Evolutionary conservation across 2,888 invertebrate genomes (phyloP).

Genomic region (Tenthredo distinguenda): DNA sequence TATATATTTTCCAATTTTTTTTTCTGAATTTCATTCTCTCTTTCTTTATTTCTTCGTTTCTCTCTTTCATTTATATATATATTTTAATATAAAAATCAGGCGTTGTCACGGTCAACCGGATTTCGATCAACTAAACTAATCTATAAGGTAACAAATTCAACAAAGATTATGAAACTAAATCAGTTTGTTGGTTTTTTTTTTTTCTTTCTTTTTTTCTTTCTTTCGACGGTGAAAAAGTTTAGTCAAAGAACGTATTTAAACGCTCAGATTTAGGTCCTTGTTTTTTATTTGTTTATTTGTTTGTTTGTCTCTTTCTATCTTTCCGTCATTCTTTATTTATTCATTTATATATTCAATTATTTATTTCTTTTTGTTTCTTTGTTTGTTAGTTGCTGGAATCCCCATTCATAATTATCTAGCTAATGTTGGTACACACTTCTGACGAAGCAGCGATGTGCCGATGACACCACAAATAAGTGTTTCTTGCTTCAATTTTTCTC

Average conservation of each 20-base stretch:
- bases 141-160: constrained; percentile 77
- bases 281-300: constrained; percentile 65
- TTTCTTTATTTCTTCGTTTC: constrained; percentile 52
- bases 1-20: constrained; percentile 53
- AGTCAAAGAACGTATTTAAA: constrained; percentile 70
- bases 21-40: constrained; percentile 53
- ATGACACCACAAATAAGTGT: constrained; percentile 66
- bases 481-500: constrained; percentile 60
- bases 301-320: constrained; percentile 53
- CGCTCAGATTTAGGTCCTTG: constrained; percentile 75
- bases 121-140: constrained; percentile 73
- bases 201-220: constrained; percentile 60
- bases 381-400: constrained; percentile 64
- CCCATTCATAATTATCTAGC: constrained; percentile 64
- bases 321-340: constrained; percentile 54
- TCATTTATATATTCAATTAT: neutral
- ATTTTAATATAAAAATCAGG: constrained; percentile 70
- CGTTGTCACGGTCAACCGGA: constrained; percentile 72
- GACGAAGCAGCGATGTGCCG: constrained; percentile 62
- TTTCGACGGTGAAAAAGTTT: constrained; percentile 73
- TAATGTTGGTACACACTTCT: constrained; percentile 70
- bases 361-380: constrained; percentile 59
- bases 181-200: constrained; percentile 57
- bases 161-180: constrained; percentile 75
- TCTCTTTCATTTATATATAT: constrained; percentile 56